These are phyloP conservation scores for Drosophila prolongata DNA, from an alignment of 2,888 invertebrate genomes.

Conservation along the genomic window DNA sequence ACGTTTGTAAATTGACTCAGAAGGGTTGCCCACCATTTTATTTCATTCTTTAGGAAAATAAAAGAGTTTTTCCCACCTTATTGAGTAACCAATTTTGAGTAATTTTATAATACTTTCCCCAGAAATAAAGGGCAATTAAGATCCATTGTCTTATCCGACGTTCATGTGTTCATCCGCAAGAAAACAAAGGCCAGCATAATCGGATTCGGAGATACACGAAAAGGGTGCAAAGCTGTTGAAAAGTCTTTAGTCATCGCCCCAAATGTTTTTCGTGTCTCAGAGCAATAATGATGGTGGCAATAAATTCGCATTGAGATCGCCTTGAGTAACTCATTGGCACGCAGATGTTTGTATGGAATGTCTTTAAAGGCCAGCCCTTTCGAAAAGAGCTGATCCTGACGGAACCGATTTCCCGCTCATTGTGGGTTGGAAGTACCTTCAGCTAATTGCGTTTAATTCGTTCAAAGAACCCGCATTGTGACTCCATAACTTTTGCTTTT, in stretches of 20 bases:
- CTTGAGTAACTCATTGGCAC: constrained; percentile 39
- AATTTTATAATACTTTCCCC: constrained; percentile 36
- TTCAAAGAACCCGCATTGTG: constrained; percentile 76
- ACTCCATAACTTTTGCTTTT: constrained; percentile 43
- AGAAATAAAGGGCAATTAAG: constrained; percentile 62
- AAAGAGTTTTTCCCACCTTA: constrained; percentile 13
- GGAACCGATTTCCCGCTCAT: constrained; percentile 4
- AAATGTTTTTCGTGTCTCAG: constrained; percentile 59
- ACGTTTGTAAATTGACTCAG: too few relatives aligned
- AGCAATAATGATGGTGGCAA: constrained; percentile 68
- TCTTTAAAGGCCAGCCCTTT: constrained; percentile 26
- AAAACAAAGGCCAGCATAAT: constrained; percentile 61
- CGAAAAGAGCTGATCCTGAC: constrained; percentile 57
- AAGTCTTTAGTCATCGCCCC: constrained; percentile 65
- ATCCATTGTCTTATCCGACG: constrained; percentile 61
- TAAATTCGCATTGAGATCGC: constrained; percentile 80
- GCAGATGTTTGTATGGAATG: constrained; percentile 53
- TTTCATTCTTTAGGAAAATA: background rate
- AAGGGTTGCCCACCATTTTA: too few relatives aligned
- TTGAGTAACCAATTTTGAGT: constrained; percentile 17
- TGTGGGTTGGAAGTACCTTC: constrained; percentile 56
- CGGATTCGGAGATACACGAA: constrained; percentile 26
- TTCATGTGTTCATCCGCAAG: constrained; percentile 12
- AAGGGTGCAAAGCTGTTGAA: constrained; percentile 66
- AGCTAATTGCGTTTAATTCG: constrained; percentile 76